Evolutionary conservation across 1,140 invertebrate species (phyloP).

Genomic region (Zaprionus ornatus): DNA sequence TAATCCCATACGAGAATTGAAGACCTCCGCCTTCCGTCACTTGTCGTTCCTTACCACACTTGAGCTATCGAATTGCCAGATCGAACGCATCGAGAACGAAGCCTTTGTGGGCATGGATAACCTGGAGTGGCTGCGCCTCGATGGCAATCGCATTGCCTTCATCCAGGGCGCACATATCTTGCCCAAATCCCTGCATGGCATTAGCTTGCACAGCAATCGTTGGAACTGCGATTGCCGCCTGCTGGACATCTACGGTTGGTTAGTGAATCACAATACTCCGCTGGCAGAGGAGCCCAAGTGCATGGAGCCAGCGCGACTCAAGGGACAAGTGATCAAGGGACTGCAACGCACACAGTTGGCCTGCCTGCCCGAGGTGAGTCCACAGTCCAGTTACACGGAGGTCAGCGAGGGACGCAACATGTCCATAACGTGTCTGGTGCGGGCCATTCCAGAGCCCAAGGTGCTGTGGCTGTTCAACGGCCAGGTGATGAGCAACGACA

Average conservation of each 20-base stretch:
- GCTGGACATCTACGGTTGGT: constrained; percentile 90
- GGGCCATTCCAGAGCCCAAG: constrained; percentile 90
- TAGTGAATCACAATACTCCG: constrained; percentile 89
- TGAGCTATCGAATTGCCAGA: constrained; percentile 92
- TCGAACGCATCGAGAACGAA: constrained; percentile 90
- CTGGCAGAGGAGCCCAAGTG: constrained; percentile 91
- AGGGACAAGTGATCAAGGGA: constrained; percentile 88
- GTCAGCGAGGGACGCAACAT: constrained; percentile 91
- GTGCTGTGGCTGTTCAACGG: constrained; percentile 93
- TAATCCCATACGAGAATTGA: constrained; percentile 91
- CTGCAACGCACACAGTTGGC: constrained; percentile 90
- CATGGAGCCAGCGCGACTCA: constrained; percentile 87
- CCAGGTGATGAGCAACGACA: constrained; percentile 89
- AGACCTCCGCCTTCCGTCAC: constrained; percentile 90
- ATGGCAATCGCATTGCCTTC: constrained; percentile 91
- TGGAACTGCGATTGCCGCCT: constrained; percentile 95
- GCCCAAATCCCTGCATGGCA: constrained; percentile 89
- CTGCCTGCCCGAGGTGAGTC: constrained; percentile 91
- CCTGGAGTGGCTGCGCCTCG: constrained; percentile 92
- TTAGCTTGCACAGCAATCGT: constrained; percentile 93
- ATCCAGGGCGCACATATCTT: constrained; percentile 89
- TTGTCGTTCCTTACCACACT: constrained; percentile 90
- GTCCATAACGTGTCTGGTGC: constrained; percentile 90
- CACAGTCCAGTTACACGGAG: constrained; percentile 88
- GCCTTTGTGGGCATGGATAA: constrained; percentile 92